These are phyloP conservation scores for Plestiodon gilberti DNA, from an alignment of 2,113 vertebrate species.

Conservation along the genomic window DNA sequence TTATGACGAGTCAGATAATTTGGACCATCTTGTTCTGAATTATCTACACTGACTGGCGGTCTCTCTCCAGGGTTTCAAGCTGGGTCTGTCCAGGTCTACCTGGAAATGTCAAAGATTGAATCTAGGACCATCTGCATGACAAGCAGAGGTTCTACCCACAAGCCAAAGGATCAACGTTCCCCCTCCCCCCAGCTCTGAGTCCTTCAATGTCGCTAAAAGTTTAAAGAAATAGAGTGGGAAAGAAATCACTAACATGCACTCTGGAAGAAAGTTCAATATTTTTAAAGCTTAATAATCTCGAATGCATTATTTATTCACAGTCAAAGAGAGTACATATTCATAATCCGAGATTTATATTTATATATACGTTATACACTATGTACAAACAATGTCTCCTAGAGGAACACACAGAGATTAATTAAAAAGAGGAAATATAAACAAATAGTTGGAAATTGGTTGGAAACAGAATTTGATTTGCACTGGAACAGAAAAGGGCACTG, in stretches of 20 bases:
- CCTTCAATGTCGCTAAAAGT: too few species aligned
- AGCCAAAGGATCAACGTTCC: too few species aligned
- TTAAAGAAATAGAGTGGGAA: neutral
- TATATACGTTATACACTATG: neutral
- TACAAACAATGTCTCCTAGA: neutral
- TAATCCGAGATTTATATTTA: neutral
- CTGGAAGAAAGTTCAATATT: neutral
- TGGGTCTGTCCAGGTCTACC: too few species aligned
- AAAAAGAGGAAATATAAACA: neutral
- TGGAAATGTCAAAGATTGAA: too few species aligned
- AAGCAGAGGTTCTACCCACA: too few species aligned
- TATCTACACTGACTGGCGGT: too few species aligned
- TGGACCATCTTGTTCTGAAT: too few species aligned
- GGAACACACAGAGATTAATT: neutral
- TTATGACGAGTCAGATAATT: too few species aligned
- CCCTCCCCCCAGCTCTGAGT: too few species aligned
- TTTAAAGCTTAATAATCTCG: neutral
- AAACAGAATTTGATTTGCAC: neutral
- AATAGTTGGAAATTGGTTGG: neutral
- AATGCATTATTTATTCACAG: neutral
- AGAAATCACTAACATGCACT: neutral
- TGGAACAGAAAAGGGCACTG: neutral
- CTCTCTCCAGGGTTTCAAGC: too few species aligned
- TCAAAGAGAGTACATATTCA: neutral
- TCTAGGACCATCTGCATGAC: too few species aligned